A percentile compares a stretch with the other conserved stretches of the same genome.
Conservation (phyloP, 2,888 invertebrate genomes). For the Drosophila leonis region DNA sequence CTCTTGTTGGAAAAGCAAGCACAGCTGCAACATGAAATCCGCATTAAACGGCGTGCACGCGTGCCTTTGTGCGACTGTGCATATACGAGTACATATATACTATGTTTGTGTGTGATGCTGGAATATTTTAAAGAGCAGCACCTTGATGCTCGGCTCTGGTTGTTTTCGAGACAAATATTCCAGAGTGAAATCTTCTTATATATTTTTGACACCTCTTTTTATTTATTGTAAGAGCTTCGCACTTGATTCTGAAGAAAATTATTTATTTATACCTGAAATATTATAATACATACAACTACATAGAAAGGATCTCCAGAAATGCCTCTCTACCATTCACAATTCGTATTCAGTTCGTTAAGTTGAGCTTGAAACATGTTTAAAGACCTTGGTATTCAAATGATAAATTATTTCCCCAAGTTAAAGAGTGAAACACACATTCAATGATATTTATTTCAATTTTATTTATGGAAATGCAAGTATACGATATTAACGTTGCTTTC, state of each 20-base stretch:
- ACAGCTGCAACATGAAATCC: conserved; percentile 15
- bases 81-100: not conserved
- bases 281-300: not conserved
- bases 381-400: not conserved
- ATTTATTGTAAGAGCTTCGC: not conserved
- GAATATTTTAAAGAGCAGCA: not conserved
- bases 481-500: conserved; percentile 48
- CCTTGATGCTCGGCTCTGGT: not conserved
- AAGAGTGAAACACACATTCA: not conserved
- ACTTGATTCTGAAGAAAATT: not conserved
- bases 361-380: not conserved
- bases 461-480: conserved; percentile 56
- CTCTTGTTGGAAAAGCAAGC: conserved; percentile 2
- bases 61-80: not conserved
- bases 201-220: not conserved
- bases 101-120: not conserved
- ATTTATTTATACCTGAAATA: not conserved
- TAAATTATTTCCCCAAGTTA: not conserved
- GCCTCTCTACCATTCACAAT: not conserved
- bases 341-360: not conserved
- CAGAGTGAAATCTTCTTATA: not conserved
- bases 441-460: conserved; percentile 48
- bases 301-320: not conserved
- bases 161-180: not conserved
- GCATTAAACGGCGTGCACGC: conserved; percentile 4